Evolutionary conservation across 2,113 vertebrate genomes (phyloP).

Genomic region (Thomomys bottae): DNA sequence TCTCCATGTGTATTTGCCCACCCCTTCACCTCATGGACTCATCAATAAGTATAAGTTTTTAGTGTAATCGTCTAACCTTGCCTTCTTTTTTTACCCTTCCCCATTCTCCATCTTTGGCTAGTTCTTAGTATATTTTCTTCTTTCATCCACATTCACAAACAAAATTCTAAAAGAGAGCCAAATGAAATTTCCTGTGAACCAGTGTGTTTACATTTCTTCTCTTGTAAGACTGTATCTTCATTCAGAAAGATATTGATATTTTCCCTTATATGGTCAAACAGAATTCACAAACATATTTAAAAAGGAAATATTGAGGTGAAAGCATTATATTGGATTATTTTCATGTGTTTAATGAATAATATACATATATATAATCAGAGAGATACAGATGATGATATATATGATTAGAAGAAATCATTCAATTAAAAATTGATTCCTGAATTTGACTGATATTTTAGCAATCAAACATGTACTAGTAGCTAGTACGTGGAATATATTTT

Average conservation of each 20-base stretch:
- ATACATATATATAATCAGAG: too few relatives aligned
- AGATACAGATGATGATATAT: too few relatives aligned
- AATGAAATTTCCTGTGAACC: not conserved
- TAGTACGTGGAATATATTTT: not conserved
- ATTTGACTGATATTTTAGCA: not conserved
- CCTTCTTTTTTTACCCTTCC: not conserved
- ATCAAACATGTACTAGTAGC: not conserved
- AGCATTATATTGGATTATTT: fast-evolving
- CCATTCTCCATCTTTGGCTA: not conserved
- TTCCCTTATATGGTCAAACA: not conserved
- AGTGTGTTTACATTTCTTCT: fast-evolving
- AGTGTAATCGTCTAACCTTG: not conserved
- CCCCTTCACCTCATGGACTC: not conserved
- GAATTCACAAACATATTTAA: not conserved
- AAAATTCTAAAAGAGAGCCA: not conserved
- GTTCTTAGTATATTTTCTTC: too few relatives aligned
- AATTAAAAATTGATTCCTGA: not conserved
- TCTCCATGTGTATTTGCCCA: not conserved
- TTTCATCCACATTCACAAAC: not conserved
- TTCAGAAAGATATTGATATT: not conserved
- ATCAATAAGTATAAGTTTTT: too few relatives aligned
- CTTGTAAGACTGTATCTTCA: not conserved
- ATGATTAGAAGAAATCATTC: too few relatives aligned
- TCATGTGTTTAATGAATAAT: fast-evolving
- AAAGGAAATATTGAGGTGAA: not conserved